Conservation (phyloP, 1,140 invertebrate species). For the Acyrthosiphon pisum region DNA sequence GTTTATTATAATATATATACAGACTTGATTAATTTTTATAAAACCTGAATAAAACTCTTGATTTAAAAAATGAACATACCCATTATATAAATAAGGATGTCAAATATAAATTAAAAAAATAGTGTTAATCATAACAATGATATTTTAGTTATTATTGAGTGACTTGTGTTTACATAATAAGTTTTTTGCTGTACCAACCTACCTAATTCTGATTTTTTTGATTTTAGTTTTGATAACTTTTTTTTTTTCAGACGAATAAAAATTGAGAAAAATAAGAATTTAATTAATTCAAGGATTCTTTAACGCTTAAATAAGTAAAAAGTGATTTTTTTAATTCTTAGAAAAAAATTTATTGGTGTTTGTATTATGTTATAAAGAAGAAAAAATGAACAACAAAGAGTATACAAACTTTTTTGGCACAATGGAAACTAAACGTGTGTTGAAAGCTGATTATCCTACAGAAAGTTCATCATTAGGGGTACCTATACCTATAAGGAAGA, state of each 20-base stretch:
- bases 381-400: slow-evolving; percentile 54
- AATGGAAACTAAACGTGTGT: slow-evolving; percentile 51
- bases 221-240: not conserved
- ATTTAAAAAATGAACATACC: too few relatives aligned
- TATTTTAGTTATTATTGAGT: not conserved
- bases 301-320: not conserved
- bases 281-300: not conserved
- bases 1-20: too few relatives aligned
- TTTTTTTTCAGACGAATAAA: slow-evolving; percentile 26
- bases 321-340: not conserved
- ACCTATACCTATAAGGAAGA: slow-evolving; percentile 52
- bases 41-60: too few relatives aligned
- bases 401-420: slow-evolving; percentile 53
- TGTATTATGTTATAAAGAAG: not conserved
- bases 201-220: not conserved
- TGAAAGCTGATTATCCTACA: slow-evolving; percentile 53
- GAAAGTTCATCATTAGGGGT: slow-evolving; percentile 49
- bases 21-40: too few relatives aligned
- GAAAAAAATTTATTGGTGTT: not conserved
- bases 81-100: too few relatives aligned
- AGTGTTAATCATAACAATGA: too few relatives aligned
- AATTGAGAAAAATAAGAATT: not conserved
- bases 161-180: not conserved
- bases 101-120: too few relatives aligned
- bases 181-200: not conserved